phyloP scores from a whole-genome alignment of 2,888 invertebrate species.

The Polietes domitor region DNA sequence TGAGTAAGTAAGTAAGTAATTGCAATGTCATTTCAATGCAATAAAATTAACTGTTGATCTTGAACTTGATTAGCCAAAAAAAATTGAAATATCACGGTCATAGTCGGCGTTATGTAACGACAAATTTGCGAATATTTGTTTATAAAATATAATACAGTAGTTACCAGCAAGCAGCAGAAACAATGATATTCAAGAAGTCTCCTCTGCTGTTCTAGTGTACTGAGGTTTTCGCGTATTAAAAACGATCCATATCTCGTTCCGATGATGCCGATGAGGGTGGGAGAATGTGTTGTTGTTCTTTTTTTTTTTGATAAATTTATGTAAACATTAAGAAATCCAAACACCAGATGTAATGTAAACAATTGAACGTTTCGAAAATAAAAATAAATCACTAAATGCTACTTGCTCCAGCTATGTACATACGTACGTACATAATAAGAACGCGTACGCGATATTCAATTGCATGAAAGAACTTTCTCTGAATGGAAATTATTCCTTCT shows the following conservation, averaged over 20 bases:
- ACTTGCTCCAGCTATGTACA: slow-evolving; percentile 13
- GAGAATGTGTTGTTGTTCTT: slow-evolving; percentile 8
- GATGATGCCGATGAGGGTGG: slow-evolving; percentile 1
- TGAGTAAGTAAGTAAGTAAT: too few relatives aligned
- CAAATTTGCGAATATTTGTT: slow-evolving; percentile 2
- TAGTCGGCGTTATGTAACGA: slow-evolving; percentile 8
- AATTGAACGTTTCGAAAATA: slow-evolving; percentile 27
- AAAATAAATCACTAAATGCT: slow-evolving; percentile 32
- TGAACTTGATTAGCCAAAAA: too few relatives aligned
- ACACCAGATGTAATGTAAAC: slow-evolving; percentile 40
- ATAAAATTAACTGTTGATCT: too few relatives aligned
- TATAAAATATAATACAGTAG: slow-evolving; percentile 13
- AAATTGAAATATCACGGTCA: neutral
- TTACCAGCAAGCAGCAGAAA: slow-evolving; percentile 3
- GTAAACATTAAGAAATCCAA: slow-evolving; percentile 37
- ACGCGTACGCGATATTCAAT: neutral
- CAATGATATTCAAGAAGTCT: slow-evolving; percentile 17
- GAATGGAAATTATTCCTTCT: neutral
- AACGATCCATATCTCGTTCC: slow-evolving; percentile 3
- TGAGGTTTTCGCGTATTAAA: neutral
- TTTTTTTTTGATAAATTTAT: slow-evolving; percentile 31
- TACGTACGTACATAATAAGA: neutral
- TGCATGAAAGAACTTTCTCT: neutral
- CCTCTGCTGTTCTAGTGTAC: neutral
- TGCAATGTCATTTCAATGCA: too few relatives aligned